Conservation (phyloP, 1,140 invertebrate species). For the Ceratoteleas bidentatus region DNA sequence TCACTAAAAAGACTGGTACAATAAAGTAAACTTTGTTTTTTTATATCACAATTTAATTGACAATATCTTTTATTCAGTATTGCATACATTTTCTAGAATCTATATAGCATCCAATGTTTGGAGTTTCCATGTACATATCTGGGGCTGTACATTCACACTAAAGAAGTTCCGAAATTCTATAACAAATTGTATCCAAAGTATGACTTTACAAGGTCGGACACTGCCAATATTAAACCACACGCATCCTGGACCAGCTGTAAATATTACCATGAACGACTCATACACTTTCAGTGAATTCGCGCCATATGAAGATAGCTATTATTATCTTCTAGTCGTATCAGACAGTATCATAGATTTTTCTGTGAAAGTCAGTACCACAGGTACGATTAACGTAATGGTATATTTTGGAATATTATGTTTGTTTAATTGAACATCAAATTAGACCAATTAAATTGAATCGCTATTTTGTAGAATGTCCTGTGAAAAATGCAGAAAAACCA, state of each 20-base stretch:
- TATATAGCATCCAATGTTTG: slow-evolving; percentile 81
- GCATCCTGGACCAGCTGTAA: slow-evolving; percentile 67
- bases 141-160: slow-evolving; percentile 79
- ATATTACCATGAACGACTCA: slow-evolving; percentile 73
- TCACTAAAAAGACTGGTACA: too few relatives aligned
- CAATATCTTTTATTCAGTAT: too few relatives aligned
- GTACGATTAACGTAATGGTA: too few relatives aligned
- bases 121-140: slow-evolving; percentile 79
- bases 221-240: slow-evolving; percentile 78
- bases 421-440: too few relatives aligned
- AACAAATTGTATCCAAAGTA: slow-evolving; percentile 76
- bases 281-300: slow-evolving; percentile 78
- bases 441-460: too few relatives aligned
- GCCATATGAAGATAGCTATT: slow-evolving; percentile 82
- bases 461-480: slow-evolving; percentile 72
- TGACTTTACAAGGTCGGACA: slow-evolving; percentile 76
- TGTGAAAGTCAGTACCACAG: slow-evolving; percentile 76
- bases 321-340: slow-evolving; percentile 82
- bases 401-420: too few relatives aligned
- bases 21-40: too few relatives aligned
- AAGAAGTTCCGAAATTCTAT: slow-evolving; percentile 55
- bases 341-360: slow-evolving; percentile 79
- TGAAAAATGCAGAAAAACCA: slow-evolving; percentile 70
- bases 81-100: slow-evolving; percentile 74
- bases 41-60: too few relatives aligned